Conservation (phyloP, 35 echinoderm and acorn worm species). For the Nesometra sesokonis region DNA sequence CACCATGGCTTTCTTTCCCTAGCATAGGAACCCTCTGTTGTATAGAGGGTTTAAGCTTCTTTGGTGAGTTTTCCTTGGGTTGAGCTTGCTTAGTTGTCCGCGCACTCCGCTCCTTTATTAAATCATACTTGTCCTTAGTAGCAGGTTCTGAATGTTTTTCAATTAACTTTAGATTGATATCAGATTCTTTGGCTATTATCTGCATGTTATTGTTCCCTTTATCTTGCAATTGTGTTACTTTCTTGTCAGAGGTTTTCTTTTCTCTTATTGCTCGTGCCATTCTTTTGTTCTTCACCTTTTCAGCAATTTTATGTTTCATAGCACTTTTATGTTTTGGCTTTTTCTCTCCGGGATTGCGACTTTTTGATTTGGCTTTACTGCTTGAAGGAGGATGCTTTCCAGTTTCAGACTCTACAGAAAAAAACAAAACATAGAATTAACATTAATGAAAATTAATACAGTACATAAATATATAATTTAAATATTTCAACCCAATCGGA, state of each 20-base stretch:
- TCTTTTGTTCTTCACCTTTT: slow-evolving; percentile 39
- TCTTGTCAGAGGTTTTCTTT: slow-evolving; percentile 13
- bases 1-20: not conserved
- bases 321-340: slow-evolving; percentile 50
- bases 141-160: slow-evolving; percentile 15
- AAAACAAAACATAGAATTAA: not conserved
- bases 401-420: not conserved
- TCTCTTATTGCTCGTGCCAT: slow-evolving; percentile 31
- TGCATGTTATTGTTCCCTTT: not conserved
- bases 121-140: slow-evolving; percentile 84
- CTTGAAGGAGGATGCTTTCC: not conserved
- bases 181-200: not conserved
- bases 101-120: slow-evolving; percentile 72
- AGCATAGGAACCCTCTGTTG: not conserved
- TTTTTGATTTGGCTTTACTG: not conserved
- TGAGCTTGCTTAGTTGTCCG: slow-evolving; percentile 15
- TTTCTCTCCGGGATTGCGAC: not conserved
- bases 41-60: not conserved
- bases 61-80: slow-evolving; percentile 8
- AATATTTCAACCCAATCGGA: too few species aligned
- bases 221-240: not conserved
- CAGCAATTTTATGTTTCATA: slow-evolving; percentile 57
- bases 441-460: too few species aligned
- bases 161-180: slow-evolving; percentile 15
- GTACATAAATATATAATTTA: too few species aligned